These are phyloP conservation scores for Oxystoma pomonae DNA, from an alignment of 2,888 invertebrate genomes.

Conservation along the genomic window DNA sequence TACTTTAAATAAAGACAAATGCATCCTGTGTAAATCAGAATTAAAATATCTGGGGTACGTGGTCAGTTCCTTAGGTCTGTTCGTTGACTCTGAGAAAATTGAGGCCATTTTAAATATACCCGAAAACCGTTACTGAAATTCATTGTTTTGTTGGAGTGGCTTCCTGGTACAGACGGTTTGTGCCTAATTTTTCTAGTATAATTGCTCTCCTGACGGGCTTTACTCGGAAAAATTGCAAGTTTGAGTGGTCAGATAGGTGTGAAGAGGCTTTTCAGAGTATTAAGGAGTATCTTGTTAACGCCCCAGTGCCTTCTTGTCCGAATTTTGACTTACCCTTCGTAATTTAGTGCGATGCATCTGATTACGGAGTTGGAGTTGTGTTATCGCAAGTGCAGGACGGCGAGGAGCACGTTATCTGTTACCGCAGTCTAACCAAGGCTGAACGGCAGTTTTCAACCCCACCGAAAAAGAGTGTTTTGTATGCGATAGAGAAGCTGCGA, in stretches of 20 bases:
- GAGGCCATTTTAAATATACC: constrained; percentile 18
- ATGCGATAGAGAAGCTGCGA: constrained; percentile 21
- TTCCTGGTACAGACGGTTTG: constrained; percentile 26
- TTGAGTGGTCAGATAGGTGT: constrained; percentile 3
- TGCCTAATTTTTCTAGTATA: too few species aligned
- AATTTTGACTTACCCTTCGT: constrained; percentile 18
- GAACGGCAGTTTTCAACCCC: constrained; percentile 22
- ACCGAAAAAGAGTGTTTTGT: constrained; percentile 20
- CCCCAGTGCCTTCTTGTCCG: constrained; percentile 22
- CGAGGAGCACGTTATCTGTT: constrained; percentile 20
- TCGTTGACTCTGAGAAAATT: constrained; percentile 24
- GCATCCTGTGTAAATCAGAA: constrained; percentile 20
- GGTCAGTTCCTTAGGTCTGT: constrained; percentile 17
- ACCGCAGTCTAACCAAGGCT: constrained; percentile 18
- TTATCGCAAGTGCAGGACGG: constrained; percentile 16
- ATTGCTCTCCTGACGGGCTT: constrained; percentile 15
- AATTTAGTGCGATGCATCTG: constrained; percentile 23
- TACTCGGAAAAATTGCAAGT: constrained; percentile 6
- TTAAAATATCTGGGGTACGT: constrained; percentile 27
- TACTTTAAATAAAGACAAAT: constrained; percentile 24
- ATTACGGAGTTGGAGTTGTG: constrained; percentile 22
- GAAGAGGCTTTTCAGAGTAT: constrained; percentile 2
- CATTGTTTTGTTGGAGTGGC: constrained; percentile 22
- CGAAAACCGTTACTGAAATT: constrained; percentile 17
- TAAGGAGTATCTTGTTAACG: constrained; percentile 12